These are phyloP conservation scores for Helleia helle DNA, from an alignment of 2,888 invertebrate species.

Conservation along the genomic window DNA sequence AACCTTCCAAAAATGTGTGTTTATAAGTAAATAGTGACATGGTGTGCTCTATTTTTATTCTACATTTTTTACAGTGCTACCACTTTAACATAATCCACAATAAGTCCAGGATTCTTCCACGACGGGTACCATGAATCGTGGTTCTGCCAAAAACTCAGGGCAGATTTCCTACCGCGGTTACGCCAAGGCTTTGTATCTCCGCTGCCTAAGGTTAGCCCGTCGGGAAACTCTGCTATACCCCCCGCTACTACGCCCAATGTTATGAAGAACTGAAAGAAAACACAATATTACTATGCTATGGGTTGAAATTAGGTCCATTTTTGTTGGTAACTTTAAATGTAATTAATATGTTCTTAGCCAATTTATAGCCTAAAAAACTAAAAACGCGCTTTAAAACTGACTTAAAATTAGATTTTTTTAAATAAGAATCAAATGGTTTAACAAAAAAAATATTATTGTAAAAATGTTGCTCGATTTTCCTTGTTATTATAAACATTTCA, in stretches of 20 bases:
- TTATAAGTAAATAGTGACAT: no score
- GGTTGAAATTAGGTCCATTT: neutral
- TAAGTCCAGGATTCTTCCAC: constrained; percentile 69
- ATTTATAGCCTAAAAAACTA: no score
- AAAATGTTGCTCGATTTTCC: no score
- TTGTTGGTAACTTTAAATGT: neutral
- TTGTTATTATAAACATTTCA: no score
- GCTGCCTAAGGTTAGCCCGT: constrained; percentile 54
- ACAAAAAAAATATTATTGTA: no score
- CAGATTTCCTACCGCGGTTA: constrained; percentile 70
- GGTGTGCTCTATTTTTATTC: no score
- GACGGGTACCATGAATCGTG: constrained; percentile 72
- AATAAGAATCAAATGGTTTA: no score
- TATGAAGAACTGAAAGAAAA: constrained; percentile 74
- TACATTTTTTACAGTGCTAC: constrained; percentile 60
- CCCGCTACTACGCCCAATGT: constrained; percentile 81
- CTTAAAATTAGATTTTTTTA: no score
- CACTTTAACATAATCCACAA: constrained; percentile 76
- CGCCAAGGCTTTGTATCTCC: constrained; percentile 77
- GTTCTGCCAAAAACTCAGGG: constrained; percentile 75
- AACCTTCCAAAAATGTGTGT: no score
- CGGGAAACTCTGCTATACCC: constrained; percentile 79
- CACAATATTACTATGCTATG: neutral
- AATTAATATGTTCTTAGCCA: no score
- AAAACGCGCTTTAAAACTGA: no score